These are phyloP conservation scores for Eudemis profundana DNA, from an alignment of 2,888 invertebrate species.

Conservation along the genomic window DNA sequence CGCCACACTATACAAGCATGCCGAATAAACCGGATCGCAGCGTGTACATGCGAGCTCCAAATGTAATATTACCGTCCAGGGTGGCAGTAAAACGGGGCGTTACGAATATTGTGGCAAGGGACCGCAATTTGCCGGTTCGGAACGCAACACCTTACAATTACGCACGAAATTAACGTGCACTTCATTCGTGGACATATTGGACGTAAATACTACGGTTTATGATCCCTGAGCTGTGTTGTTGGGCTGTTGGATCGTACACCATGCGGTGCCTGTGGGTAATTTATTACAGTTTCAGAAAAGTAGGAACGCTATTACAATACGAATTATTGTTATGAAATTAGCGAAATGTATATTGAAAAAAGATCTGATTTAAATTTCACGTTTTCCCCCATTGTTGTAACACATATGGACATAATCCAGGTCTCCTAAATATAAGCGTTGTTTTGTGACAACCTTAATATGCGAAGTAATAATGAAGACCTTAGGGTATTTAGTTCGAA, in stretches of 20 bases:
- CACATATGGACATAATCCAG: too few relatives aligned
- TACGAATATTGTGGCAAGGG: conserved; percentile 40
- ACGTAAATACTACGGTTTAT: conserved; percentile 43
- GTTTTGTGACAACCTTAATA: too few relatives aligned
- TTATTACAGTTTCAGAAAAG: background rate
- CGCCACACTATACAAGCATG: background rate
- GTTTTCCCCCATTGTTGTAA: too few relatives aligned
- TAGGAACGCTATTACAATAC: background rate
- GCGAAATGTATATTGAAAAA: too few relatives aligned
- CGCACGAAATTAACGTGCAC: conserved; percentile 33
- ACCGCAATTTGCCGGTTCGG: conserved; percentile 41
- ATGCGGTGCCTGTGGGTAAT: background rate
- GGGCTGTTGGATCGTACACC: background rate
- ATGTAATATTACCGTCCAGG: conserved; percentile 21
- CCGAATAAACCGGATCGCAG: conserved; percentile 8
- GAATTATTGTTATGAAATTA: too few relatives aligned
- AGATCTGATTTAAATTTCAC: background rate
- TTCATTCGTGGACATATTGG: conserved; percentile 37
- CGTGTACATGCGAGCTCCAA: background rate
- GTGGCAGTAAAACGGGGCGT: conserved; percentile 32
- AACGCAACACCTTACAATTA: conserved; percentile 43
- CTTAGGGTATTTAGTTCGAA: too few relatives aligned
- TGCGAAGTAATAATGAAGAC: too few relatives aligned
- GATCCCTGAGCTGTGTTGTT: conserved; percentile 12
- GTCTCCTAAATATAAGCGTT: too few relatives aligned